Conservation (phyloP, 2,797 vertebrate genomes). For the Micromesistius poutassou region DNA sequence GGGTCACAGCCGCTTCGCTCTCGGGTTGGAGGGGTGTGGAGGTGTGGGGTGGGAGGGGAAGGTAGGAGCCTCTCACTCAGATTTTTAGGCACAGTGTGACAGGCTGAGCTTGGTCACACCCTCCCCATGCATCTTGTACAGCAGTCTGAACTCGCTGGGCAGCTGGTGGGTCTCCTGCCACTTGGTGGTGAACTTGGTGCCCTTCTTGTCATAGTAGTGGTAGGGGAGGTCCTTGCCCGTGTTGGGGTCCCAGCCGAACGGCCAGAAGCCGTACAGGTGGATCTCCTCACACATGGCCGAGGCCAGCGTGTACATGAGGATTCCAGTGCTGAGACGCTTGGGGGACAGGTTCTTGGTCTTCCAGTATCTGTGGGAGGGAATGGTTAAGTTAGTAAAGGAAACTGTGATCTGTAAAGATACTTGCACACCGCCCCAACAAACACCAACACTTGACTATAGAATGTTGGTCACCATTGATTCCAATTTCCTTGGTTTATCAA, state of each 20-base stretch:
- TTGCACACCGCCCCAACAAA: neutral
- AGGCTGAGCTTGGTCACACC: conserved; percentile 91
- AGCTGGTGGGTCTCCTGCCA: conserved; percentile 99
- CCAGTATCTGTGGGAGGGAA: conserved; percentile 83
- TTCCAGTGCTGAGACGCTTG: conserved; percentile 96
- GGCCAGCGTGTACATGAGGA: conserved; percentile 95
- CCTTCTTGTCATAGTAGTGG: conserved; percentile 99
- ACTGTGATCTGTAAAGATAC: neutral
- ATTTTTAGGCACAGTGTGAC: conserved; percentile 86
- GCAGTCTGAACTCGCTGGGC: conserved; percentile 94
- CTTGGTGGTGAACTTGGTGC: conserved; percentile 98
- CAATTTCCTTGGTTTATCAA: too few relatives aligned
- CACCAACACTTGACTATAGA: neutral
- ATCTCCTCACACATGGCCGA: conserved; percentile 93
- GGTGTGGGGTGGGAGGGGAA: neutral
- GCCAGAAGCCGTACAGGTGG: conserved; percentile 98
- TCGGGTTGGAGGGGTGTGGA: neutral
- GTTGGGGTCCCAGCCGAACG: conserved; percentile 96
- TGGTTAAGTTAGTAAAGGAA: neutral
- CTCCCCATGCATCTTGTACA: conserved; percentile 93
- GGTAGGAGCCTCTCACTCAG: neutral
- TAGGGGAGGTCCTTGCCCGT: conserved; percentile 94
- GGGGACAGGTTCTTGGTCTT: conserved; percentile 94
- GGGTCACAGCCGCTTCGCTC: neutral
- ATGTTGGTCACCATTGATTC: too few relatives aligned